These are phyloP conservation scores for Cherax destructor DNA, from an alignment of 1,140 invertebrate species.

Conservation along the genomic window DNA sequence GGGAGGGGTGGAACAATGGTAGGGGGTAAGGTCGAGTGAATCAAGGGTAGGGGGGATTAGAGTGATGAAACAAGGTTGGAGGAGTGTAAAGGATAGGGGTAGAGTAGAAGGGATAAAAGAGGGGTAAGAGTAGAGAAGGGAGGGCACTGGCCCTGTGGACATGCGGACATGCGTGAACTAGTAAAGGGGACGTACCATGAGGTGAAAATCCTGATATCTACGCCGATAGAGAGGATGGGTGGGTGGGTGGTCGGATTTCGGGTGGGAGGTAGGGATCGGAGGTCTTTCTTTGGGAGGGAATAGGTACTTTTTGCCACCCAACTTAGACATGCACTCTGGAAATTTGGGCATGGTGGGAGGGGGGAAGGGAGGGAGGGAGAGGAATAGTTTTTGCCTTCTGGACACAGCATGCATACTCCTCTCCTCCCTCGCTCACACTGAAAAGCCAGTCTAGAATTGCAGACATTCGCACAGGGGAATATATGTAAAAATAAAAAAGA, in stretches of 20 bases:
- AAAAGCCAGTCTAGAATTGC: neutral
- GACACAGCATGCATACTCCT: neutral
- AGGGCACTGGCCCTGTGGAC: neutral
- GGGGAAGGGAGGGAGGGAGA: too few species aligned
- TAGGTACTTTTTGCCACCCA: neutral
- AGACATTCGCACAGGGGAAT: neutral
- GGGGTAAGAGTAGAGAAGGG: too few species aligned
- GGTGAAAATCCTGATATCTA: neutral
- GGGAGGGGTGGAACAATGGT: too few species aligned
- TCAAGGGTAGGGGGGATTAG: too few species aligned
- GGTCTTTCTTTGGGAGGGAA: too few species aligned
- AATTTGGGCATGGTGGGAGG: too few species aligned
- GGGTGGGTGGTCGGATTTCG: neutral
- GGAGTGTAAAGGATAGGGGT: too few species aligned
- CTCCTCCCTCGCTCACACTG: neutral
- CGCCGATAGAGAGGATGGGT: too few species aligned
- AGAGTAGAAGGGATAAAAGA: too few species aligned
- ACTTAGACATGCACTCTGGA: neutral
- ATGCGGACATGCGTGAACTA: constrained; percentile 38
- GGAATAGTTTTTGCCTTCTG: too few species aligned
- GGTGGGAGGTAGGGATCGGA: neutral
- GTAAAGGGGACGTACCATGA: constrained; percentile 37
- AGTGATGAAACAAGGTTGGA: too few species aligned
- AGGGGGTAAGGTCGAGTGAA: too few species aligned
- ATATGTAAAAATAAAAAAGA: neutral